Conservation (phyloP, 2,888 invertebrate species). For the Tethea ocularis region DNA sequence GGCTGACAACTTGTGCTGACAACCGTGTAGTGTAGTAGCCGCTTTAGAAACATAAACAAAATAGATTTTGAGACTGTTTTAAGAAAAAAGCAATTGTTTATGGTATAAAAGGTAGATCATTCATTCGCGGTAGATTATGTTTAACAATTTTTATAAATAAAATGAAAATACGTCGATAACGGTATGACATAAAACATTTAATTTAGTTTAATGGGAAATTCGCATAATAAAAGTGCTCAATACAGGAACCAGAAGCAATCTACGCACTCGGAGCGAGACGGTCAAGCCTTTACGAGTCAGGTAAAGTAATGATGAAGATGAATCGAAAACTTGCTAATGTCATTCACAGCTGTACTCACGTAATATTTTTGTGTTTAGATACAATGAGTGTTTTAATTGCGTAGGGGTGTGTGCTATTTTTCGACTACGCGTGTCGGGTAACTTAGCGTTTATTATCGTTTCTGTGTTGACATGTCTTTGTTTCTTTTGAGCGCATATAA, state of each 20-base stretch:
- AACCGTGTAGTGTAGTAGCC: too few species aligned
- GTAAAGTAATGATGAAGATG: slow-evolving; percentile 52
- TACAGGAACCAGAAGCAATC: slow-evolving; percentile 60
- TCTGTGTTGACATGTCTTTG: slow-evolving; percentile 44
- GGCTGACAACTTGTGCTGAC: too few species aligned
- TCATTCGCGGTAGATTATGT: slow-evolving; percentile 39
- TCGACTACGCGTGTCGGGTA: slow-evolving; percentile 17
- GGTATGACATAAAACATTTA: slow-evolving; percentile 35
- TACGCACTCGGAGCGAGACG: slow-evolving; percentile 61
- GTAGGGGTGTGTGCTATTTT: slow-evolving; percentile 46
- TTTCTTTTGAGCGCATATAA: slow-evolving; percentile 32
- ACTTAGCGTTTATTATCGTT: slow-evolving; percentile 21
- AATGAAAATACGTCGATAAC: slow-evolving; percentile 33
- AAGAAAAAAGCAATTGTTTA: too few species aligned
- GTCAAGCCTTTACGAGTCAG: slow-evolving; percentile 76
- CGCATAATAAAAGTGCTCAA: slow-evolving; percentile 63
- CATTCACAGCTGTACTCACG: slow-evolving; percentile 81
- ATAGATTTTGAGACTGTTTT: too few species aligned
- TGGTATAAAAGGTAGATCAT: slow-evolving; percentile 41
- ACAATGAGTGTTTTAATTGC: slow-evolving; percentile 49
- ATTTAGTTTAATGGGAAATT: slow-evolving; percentile 77
- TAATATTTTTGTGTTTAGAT: slow-evolving; percentile 63
- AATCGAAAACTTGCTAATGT: slow-evolving; percentile 80
- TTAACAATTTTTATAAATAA: slow-evolving; percentile 41
- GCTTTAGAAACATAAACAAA: too few species aligned